Evolutionary conservation across 2,888 invertebrate genomes (phyloP).

Genomic region (Phortica magna): DNA sequence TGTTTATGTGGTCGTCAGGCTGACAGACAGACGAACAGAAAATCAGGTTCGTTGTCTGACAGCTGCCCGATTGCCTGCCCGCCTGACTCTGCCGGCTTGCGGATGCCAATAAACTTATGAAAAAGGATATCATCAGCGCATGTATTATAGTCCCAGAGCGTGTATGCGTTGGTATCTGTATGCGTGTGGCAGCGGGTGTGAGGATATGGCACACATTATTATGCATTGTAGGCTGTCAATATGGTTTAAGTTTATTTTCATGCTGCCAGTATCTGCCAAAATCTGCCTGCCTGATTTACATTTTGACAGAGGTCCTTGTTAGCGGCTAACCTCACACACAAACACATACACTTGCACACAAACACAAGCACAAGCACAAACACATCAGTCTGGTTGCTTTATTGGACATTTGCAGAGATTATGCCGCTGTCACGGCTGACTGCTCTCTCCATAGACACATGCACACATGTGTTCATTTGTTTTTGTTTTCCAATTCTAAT

Average conservation of each 20-base stretch:
- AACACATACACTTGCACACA: conserved; percentile 4
- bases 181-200: conserved; percentile 16
- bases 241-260: conserved; percentile 54
- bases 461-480: conserved; percentile 1
- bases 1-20: conserved; percentile 17
- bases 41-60: neutral
- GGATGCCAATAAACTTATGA: conserved; percentile 32
- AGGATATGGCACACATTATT: conserved; percentile 57
- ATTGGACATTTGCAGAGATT: conserved; percentile 41
- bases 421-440: conserved; percentile 10
- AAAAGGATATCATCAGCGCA: conserved; percentile 32
- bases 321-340: conserved; percentile 25
- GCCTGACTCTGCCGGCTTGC: neutral
- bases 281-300: conserved; percentile 41
- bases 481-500: conserved; percentile 34
- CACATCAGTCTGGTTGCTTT: conserved; percentile 27
- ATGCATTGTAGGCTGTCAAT: conserved; percentile 65
- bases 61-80: neutral
- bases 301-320: conserved; percentile 48
- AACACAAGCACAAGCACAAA: neutral
- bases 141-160: conserved; percentile 12
- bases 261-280: conserved; percentile 37
- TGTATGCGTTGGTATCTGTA: neutral
- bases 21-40: neutral
- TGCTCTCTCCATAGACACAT: neutral